A percentile compares a stretch with the other conserved stretches of the same genome.
Evolutionary conservation across 2,888 invertebrate genomes (phyloP).

Genomic region (Asteroscopus sphinx): DNA sequence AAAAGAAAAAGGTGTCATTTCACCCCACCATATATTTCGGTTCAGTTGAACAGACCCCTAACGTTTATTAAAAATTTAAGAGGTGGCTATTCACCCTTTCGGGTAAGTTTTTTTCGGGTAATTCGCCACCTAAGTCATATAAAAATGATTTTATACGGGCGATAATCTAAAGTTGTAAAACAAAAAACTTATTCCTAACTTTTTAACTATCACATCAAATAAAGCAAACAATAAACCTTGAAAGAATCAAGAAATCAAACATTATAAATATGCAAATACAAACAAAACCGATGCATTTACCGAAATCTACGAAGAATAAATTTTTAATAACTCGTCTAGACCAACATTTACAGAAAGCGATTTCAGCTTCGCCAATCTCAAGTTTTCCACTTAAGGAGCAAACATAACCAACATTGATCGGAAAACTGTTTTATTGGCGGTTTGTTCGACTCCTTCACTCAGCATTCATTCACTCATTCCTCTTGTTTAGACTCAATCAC

Average conservation of each 20-base stretch:
- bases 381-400: constrained; percentile 76
- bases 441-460: constrained; percentile 64
- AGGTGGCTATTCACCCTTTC: too few relatives aligned
- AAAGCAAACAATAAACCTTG: constrained; percentile 11
- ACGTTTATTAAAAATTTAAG: too few relatives aligned
- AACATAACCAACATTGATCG: constrained; percentile 73
- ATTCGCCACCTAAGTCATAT: too few relatives aligned
- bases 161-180: constrained; percentile 20
- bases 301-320: constrained; percentile 78
- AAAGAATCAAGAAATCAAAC: background rate
- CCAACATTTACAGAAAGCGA: constrained; percentile 75
- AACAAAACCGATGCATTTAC: constrained; percentile 65
- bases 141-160: constrained; percentile 23
- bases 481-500: constrained; percentile 85
- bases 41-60: too few relatives aligned
- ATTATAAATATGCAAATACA: constrained; percentile 37
- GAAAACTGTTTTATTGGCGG: constrained; percentile 77
- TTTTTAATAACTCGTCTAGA: constrained; percentile 88
- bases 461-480: constrained; percentile 75
- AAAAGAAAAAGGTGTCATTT: too few relatives aligned
- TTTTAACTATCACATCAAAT: constrained; percentile 4
- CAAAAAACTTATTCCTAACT: constrained; percentile 9
- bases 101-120: too few relatives aligned
- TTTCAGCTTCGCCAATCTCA: constrained; percentile 78
- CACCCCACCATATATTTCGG: too few relatives aligned